Evolutionary conservation across 2,888 invertebrate genomes (phyloP).

Genomic region (Eupithecia dodoneata): DNA sequence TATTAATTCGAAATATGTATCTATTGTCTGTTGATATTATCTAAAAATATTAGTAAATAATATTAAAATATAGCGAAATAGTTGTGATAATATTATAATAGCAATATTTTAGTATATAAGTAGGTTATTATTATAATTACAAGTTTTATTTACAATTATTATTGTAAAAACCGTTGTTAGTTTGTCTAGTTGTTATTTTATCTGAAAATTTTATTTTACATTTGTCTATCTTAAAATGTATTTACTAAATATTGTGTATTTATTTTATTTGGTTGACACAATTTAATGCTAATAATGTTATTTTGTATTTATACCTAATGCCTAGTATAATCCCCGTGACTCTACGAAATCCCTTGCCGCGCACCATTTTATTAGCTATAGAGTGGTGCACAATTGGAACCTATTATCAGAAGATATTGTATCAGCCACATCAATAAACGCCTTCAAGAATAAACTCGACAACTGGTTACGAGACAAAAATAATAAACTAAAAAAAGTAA

Average conservation of each 20-base stretch:
- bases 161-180: not conserved
- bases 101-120: conserved; percentile 2
- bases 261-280: not conserved
- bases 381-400: no score
- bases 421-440: no score
- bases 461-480: no score
- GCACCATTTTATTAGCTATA: no score
- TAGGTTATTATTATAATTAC: not conserved
- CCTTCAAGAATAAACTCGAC: no score
- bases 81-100: conserved; percentile 31
- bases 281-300: not conserved
- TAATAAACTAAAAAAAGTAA: no score
- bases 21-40: conserved; percentile 1
- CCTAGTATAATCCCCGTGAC: no score
- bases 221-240: not conserved
- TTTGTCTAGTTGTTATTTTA: not conserved
- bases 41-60: not conserved
- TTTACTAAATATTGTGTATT: not conserved
- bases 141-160: not conserved
- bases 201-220: not conserved
- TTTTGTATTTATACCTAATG: not conserved
- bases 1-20: not conserved
- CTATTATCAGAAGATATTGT: no score
- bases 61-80: conserved; percentile 15
- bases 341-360: no score